These are phyloP conservation scores for Hippasteria phrygiana DNA, from an alignment of 53 echinoderm and acorn worm species.

Conservation along the genomic window DNA sequence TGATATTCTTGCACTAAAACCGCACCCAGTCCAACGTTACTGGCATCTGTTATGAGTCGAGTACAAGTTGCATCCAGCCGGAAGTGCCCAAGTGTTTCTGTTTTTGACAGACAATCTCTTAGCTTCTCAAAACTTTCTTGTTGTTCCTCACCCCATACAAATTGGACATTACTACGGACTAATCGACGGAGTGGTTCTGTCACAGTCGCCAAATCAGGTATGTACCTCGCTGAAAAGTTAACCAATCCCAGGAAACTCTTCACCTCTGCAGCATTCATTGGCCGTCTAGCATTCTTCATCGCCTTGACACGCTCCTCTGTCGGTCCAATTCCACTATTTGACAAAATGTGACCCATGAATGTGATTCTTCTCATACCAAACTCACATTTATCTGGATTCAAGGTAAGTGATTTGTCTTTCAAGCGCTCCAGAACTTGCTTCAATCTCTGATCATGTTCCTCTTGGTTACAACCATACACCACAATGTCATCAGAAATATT, in stretches of 20 bases:
- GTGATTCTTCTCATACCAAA: slow-evolving; percentile 2
- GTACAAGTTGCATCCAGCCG: slow-evolving; percentile 27
- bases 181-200: slow-evolving; percentile 30
- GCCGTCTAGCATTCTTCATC: slow-evolving; percentile 59
- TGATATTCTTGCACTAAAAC: slow-evolving; percentile 28
- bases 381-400: slow-evolving; percentile 75
- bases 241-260: slow-evolving; percentile 77
- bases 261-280: slow-evolving; percentile 63
- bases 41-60: slow-evolving; percentile 24
- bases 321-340: slow-evolving; percentile 67
- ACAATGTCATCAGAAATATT: slow-evolving; percentile 80
- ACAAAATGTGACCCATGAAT: slow-evolving; percentile 70
- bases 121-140: slow-evolving; percentile 5
- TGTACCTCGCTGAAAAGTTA: slow-evolving; percentile 77
- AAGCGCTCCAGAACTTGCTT: slow-evolving; percentile 63
- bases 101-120: background rate
- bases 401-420: slow-evolving; percentile 50
- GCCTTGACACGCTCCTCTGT: slow-evolving; percentile 61
- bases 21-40: slow-evolving; percentile 43
- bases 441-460: slow-evolving; percentile 68
- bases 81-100: slow-evolving; percentile 25
- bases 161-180: background rate
- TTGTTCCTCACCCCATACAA: slow-evolving; percentile 11
- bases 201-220: slow-evolving; percentile 39
- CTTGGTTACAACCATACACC: slow-evolving; percentile 61